Evolutionary conservation across 2,113 vertebrate species (phyloP).

Genomic region (Bambusicola thoracicus): DNA sequence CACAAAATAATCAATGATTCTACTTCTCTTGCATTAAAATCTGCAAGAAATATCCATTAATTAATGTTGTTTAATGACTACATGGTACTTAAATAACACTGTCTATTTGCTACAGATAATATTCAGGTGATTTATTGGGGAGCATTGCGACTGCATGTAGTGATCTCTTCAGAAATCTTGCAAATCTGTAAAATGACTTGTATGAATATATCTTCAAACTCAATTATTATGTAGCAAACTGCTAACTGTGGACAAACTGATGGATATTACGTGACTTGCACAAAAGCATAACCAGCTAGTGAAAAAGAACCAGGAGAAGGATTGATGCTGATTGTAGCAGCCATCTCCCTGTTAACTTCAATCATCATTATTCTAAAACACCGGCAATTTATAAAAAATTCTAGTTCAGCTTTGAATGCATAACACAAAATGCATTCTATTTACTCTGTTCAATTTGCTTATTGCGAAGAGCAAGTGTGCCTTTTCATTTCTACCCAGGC

Average conservation of each 20-base stretch:
- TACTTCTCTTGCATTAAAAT: not conserved
- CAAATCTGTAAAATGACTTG: not conserved
- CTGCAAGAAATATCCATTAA: not conserved
- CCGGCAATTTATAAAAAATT: not conserved
- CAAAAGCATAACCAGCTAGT: not conserved
- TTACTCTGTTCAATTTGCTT: not conserved
- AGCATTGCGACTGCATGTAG: not conserved
- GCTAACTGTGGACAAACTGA: fast-evolving
- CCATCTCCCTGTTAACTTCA: not conserved
- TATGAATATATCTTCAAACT: not conserved
- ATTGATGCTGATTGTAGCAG: not conserved
- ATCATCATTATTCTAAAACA: not conserved
- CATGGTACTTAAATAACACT: not conserved
- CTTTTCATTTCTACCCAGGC: not conserved
- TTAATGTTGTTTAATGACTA: not conserved
- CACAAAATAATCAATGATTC: not conserved
- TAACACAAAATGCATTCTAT: not conserved
- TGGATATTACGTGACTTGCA: not conserved
- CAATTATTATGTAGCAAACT: not conserved
- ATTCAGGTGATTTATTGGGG: not conserved
- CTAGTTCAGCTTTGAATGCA: not conserved
- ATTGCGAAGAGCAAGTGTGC: not conserved
- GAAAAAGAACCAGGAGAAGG: not conserved
- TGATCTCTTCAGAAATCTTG: not conserved
- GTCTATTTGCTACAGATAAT: not conserved